Evolutionary conservation across 2,797 vertebrate genomes (phyloP), one percentile per base, ranked within the genome.

Genomic region (Brotula barbata): DNA sequence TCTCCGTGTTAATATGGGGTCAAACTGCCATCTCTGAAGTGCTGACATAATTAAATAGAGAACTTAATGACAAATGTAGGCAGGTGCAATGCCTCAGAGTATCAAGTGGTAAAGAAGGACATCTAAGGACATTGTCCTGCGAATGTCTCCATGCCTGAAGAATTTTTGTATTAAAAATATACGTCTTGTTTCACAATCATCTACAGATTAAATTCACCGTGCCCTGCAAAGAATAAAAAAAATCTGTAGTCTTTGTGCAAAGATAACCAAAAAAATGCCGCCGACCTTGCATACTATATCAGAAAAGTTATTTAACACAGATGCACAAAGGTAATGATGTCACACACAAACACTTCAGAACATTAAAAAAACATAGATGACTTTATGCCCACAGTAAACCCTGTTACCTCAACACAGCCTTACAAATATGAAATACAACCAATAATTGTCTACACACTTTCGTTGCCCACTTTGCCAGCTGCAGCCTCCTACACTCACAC

Each of bases 401-500:
- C n/a, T n/a, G 20, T 55, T 33, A 58, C 64, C 46, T 53, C 3
- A 28, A 42, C 61, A 5, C 46, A 5, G 33, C 45, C 51, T 43
- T 10, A 22, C 19, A 47, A 52, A 40, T 5, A 49, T 15, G 19
- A 15, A 39, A 67, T 23, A 13, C 46, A 37, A n/a, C n/a, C 50
- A 13, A 16, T 39, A 15, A 44, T 28, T 49, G 39, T 59, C 25
- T 6, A 17, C 22, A 20, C 16, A 42, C 22, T 55, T n/a, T 49
- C 20, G 33, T 62, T 54, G 52, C 57, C 62, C 41, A 19, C 45
- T 59, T 58, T 31, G 57, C 11, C 67, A 72, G 67, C 60, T 54
- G 69, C 67, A 53, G 49, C 73, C 80, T 68, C 80, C 80, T 58
- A 81, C 80, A 72, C 78, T 9, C 45, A n/a, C 45, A 31, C 45